Percentiles rank a stretch among this genome's conserved stretches.
Conservation (phyloP, 2,888 invertebrate species). For the Amphipoea lucens region DNA sequence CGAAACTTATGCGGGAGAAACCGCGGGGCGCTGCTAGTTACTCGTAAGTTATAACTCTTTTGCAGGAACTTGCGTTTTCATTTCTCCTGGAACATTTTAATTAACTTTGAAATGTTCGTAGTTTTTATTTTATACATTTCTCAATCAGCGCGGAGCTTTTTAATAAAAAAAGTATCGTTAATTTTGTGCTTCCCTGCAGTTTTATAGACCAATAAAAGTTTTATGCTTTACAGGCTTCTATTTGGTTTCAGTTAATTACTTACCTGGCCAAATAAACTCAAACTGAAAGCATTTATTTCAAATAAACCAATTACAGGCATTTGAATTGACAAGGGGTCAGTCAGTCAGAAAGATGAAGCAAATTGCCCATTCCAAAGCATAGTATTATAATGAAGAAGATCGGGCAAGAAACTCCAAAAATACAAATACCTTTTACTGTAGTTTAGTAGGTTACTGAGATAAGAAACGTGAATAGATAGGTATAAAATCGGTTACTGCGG, state of each 20-base stretch:
- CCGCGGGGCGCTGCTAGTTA: no score
- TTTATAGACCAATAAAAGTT: conserved; percentile 28
- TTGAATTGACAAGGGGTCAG: not conserved
- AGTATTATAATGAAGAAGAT: not conserved
- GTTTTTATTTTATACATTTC: conserved; percentile 33
- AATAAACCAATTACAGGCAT: not conserved
- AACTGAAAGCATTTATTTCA: not conserved
- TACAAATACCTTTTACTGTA: conserved; percentile 5
- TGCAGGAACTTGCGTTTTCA: not conserved
- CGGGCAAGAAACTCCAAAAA: not conserved
- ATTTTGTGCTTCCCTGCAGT: conserved; percentile 18
- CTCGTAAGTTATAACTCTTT: not conserved
- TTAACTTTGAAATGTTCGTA: conserved; percentile 18
- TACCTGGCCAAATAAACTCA: not conserved
- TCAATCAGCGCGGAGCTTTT: conserved; percentile 29
- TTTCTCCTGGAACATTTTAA: conserved; percentile 27
- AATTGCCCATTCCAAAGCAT: not conserved
- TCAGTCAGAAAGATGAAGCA: not conserved
- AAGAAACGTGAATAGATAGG: not conserved
- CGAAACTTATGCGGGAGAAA: no score
- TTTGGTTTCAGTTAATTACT: conserved; percentile 23
- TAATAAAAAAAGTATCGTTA: conserved; percentile 19
- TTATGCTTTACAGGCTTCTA: not conserved
- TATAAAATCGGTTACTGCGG: conserved; percentile 4
- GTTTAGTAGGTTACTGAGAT: not conserved